Percentiles rank a stretch among this genome's conserved stretches.
Evolutionary conservation across 2,797 vertebrate species (phyloP).

Genomic region (Channallabes apus): DNA sequence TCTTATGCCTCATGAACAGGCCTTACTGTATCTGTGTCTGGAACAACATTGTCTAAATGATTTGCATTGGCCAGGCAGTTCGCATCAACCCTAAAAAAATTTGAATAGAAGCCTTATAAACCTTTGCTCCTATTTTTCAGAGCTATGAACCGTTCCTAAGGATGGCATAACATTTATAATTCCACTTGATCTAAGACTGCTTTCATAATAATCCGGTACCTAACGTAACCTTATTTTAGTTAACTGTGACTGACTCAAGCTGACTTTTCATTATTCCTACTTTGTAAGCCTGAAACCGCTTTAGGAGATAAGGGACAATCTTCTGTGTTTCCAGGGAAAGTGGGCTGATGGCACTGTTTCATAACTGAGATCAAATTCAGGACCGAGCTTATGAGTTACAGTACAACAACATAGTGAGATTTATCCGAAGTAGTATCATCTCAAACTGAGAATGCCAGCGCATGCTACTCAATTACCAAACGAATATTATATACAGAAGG

Average conservation of each 20-base stretch:
- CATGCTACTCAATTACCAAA: slow-evolving; percentile 11
- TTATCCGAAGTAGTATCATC: slow-evolving; percentile 60
- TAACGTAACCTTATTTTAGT: not conserved
- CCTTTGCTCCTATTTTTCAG: not conserved
- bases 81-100: not conserved
- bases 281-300: not conserved
- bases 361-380: slow-evolving; percentile 33
- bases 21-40: not conserved
- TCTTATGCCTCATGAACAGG: not conserved
- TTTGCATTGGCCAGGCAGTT: slow-evolving; percentile 11
- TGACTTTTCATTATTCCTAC: slow-evolving; percentile 9
- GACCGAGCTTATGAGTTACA: slow-evolving; percentile 57
- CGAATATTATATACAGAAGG: slow-evolving; percentile 11
- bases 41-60: slow-evolving; percentile 14
- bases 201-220: not conserved
- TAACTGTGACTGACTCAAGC: not conserved
- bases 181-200: not conserved
- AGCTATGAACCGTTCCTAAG: not conserved
- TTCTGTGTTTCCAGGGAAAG: not conserved
- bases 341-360: slow-evolving; percentile 12
- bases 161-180: not conserved
- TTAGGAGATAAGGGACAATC: not conserved
- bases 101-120: slow-evolving; percentile 20
- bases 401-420: slow-evolving; percentile 47
- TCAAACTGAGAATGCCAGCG: slow-evolving; percentile 42